phyloP scores from a whole-genome alignment of 2,888 invertebrate genomes.

The Luperina nickerlii region DNA sequence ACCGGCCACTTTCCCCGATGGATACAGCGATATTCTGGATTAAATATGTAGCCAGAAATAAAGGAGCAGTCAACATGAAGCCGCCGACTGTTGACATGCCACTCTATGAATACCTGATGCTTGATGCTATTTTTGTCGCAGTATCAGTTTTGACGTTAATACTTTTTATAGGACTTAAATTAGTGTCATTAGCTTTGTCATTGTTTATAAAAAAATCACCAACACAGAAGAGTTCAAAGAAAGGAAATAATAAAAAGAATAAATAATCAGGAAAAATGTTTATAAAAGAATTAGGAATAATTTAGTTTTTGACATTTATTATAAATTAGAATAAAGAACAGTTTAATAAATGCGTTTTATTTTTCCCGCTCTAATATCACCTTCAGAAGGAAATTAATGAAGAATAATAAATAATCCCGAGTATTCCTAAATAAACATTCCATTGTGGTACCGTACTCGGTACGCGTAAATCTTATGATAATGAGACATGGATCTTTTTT shows the following conservation, averaged over 20 bases:
- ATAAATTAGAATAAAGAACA: neutral
- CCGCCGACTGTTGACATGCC: constrained; percentile 65
- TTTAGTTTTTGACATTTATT: neutral
- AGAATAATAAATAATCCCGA: neutral
- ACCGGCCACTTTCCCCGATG: constrained; percentile 87
- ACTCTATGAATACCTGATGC: constrained; percentile 58
- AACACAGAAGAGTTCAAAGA: constrained; percentile 11
- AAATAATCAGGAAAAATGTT: neutral
- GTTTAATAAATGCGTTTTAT: neutral
- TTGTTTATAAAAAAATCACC: constrained; percentile 19
- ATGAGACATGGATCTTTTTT: neutral
- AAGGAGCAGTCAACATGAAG: constrained; percentile 77
- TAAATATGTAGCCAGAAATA: constrained; percentile 91
- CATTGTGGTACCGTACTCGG: neutral
- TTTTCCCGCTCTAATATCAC: neutral
- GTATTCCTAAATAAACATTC: neutral
- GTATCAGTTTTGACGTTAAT: constrained; percentile 23
- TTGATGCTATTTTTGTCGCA: constrained; percentile 57
- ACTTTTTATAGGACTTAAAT: constrained; percentile 10
- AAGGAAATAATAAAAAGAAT: constrained; percentile 32
- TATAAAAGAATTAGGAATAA: neutral
- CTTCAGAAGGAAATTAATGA: neutral
- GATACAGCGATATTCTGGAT: constrained; percentile 92
- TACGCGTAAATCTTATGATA: neutral
- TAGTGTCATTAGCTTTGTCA: constrained; percentile 2